These are phyloP conservation scores for Umimayanthus chanpuru DNA, from an alignment of 92 coral and sea anemone species.

Conservation along the genomic window DNA sequence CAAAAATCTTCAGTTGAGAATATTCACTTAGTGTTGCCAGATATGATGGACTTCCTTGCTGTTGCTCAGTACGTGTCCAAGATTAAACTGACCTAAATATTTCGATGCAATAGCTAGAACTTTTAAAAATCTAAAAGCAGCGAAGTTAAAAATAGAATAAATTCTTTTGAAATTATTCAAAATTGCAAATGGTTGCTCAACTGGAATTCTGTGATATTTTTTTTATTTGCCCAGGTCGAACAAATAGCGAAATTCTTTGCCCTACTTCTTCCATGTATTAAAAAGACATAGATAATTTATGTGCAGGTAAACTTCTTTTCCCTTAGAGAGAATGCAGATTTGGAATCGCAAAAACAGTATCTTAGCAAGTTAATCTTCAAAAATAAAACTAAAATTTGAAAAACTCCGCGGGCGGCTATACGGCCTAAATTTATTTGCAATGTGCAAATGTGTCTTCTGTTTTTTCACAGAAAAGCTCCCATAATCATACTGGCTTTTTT, in stretches of 20 bases:
- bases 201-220: neutral
- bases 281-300: neutral
- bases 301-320: neutral
- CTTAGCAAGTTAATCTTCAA: neutral
- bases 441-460: neutral
- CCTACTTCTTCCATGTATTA: neutral
- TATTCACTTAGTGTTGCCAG: neutral
- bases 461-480: neutral
- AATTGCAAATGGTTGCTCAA: no score
- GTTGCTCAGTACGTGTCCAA: no score
- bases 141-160: no score
- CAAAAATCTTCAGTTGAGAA: neutral
- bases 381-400: neutral
- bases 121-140: no score
- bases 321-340: neutral
- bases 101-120: no score
- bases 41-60: no score
- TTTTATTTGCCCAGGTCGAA: neutral
- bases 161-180: no score
- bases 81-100: no score
- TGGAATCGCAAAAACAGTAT: neutral
- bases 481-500: no score
- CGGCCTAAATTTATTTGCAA: neutral
- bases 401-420: slow-evolving; percentile 19
- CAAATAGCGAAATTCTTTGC: neutral